A percentile compares a stretch with the other conserved stretches of the same genome.
Evolutionary conservation across 37 sponge, comb jelly and placozoan genomes (phyloP).

Genomic region (Tethya wilhelma): DNA sequence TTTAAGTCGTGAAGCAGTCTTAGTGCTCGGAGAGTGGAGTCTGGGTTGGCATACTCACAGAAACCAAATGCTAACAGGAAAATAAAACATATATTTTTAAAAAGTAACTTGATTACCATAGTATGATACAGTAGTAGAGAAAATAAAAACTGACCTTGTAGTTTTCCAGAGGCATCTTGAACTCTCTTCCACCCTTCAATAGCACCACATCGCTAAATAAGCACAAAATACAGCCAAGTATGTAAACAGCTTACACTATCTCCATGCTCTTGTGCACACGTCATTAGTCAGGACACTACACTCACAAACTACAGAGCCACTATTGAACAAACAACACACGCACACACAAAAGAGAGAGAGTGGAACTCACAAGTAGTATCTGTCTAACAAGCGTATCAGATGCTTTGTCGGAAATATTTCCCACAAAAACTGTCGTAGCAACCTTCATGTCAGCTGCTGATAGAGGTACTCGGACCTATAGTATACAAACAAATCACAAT

Average conservation of each 20-base stretch:
- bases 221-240: slow-evolving; percentile 6
- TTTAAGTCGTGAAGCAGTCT: slow-evolving; percentile 76
- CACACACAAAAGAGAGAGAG: no score
- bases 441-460: slow-evolving; percentile 70
- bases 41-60: slow-evolving; percentile 96
- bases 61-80: slow-evolving; percentile 99
- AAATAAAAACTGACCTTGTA: slow-evolving; percentile 75
- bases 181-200: slow-evolving; percentile 98
- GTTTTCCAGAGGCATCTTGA: slow-evolving; percentile 93
- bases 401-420: slow-evolving; percentile 93
- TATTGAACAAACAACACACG: no score
- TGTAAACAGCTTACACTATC: not conserved
- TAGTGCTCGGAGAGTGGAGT: slow-evolving; percentile 92
- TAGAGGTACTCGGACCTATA: slow-evolving; percentile 39
- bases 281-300: no score
- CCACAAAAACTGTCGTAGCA: slow-evolving; percentile 96
- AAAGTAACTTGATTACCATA: not conserved
- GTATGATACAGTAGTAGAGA: not conserved
- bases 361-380: slow-evolving; percentile 92
- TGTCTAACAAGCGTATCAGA: slow-evolving; percentile 92
- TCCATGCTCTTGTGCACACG: no score
- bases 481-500: not conserved
- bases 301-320: no score
- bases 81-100: not conserved
- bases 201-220: slow-evolving; percentile 86